These are phyloP conservation scores for Alosa alosa DNA, from an alignment of 2,113 vertebrate species.

Conservation along the genomic window DNA sequence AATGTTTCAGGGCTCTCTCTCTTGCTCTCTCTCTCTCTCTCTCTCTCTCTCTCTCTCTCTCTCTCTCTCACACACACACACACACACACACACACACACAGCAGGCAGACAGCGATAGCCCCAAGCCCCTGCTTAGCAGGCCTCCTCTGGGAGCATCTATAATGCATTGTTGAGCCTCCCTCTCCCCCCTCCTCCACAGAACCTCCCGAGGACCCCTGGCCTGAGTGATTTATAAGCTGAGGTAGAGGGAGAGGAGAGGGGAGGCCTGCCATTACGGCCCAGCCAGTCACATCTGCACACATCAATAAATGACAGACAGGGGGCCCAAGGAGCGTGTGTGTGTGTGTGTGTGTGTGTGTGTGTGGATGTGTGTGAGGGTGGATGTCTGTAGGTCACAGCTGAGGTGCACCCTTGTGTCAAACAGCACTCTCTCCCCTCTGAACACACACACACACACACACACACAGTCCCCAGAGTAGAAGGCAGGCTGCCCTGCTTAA, in stretches of 20 bases:
- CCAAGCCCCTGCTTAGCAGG: slow-evolving; percentile 53
- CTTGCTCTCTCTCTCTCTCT: slow-evolving; percentile 23
- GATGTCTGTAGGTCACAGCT: slow-evolving; percentile 26
- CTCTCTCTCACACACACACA: slow-evolving; percentile 44
- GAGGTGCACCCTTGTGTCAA: slow-evolving; percentile 16
- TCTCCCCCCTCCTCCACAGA: not conserved
- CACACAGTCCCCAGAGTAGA: not conserved
- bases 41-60: slow-evolving; percentile 24
- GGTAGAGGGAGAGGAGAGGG: slow-evolving; percentile 11
- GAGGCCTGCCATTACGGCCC: slow-evolving; percentile 50
- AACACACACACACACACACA: not conserved
- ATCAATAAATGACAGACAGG: slow-evolving; percentile 60
- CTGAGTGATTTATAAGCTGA: slow-evolving; percentile 60
- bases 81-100: slow-evolving; percentile 14
- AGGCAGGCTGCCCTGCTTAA: not conserved
- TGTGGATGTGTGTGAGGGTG: slow-evolving; percentile 45
- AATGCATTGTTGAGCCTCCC: slow-evolving; percentile 58
- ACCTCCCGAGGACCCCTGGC: slow-evolving; percentile 35
- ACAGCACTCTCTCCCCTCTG: not conserved
- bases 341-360: slow-evolving; percentile 39
- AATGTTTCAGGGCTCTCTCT: not conserved
- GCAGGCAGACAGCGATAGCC: slow-evolving; percentile 48
- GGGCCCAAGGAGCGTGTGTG: slow-evolving; percentile 32
- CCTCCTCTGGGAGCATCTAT: slow-evolving; percentile 66
- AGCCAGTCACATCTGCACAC: slow-evolving; percentile 68